A percentile compares a stretch with the other conserved stretches of the same genome.
These are phyloP conservation scores for Sympetrum striolatum DNA, from an alignment of 2,888 invertebrate genomes.

Conservation along the genomic window DNA sequence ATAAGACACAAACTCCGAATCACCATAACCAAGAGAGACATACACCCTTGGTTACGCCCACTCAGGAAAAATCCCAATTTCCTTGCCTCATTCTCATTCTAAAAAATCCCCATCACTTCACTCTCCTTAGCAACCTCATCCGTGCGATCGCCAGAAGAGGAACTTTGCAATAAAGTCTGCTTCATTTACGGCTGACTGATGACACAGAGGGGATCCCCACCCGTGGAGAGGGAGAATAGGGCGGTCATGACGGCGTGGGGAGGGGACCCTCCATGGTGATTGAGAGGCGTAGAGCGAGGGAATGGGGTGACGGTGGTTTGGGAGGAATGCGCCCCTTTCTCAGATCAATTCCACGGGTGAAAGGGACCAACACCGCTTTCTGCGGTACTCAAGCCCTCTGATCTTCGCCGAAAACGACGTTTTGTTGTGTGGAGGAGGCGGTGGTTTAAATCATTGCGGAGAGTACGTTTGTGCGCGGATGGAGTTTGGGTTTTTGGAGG, in stretches of 20 bases:
- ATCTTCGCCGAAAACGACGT: background rate
- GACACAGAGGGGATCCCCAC: constrained; percentile 6
- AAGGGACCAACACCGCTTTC: background rate
- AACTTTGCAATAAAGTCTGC: constrained; percentile 42
- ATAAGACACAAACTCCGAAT: too few relatives aligned
- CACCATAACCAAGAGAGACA: background rate
- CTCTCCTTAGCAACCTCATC: background rate
- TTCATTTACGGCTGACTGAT: constrained; percentile 43
- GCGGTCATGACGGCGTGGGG: background rate
- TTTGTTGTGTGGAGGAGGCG: background rate
- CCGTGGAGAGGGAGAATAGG: background rate
- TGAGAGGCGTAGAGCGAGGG: background rate
- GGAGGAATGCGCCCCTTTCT: background rate
- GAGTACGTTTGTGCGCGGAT: background rate
- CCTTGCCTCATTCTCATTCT: background rate
- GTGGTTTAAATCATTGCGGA: background rate
- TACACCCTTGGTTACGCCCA: background rate
- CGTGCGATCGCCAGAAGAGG: background rate
- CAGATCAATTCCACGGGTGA: background rate
- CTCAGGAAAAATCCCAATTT: background rate
- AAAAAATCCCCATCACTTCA: background rate
- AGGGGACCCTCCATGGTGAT: background rate
- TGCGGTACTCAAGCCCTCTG: background rate
- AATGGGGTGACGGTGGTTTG: background rate
- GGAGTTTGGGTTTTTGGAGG: too few relatives aligned